Evolutionary conservation across 1,140 invertebrate genomes (phyloP).

Genomic region (Tetragnatha versicolor): DNA sequence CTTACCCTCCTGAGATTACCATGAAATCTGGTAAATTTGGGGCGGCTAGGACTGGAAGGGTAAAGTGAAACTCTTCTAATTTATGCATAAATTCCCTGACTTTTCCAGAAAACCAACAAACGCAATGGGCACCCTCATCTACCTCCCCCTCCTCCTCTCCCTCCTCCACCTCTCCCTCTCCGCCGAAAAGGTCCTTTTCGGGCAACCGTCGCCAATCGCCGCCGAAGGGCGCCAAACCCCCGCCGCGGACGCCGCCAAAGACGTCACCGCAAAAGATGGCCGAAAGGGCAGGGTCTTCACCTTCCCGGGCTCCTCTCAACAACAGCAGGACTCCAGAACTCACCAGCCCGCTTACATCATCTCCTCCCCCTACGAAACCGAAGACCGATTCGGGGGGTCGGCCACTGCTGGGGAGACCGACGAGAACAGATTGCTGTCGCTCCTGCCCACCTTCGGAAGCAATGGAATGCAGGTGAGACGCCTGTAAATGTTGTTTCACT

Average conservation of each 20-base stretch:
- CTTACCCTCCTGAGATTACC: not conserved
- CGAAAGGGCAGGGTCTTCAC: slow-evolving; percentile 34
- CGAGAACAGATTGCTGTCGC: slow-evolving; percentile 43
- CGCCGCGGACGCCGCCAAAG: slow-evolving; percentile 30
- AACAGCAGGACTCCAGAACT: slow-evolving; percentile 37
- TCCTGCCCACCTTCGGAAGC: slow-evolving; percentile 26
- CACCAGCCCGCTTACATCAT: slow-evolving; percentile 42
- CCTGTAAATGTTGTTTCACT: not conserved
- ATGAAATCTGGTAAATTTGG: not conserved
- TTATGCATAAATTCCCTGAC: not conserved
- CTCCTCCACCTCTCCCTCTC: not conserved
- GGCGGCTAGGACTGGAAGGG: not conserved
- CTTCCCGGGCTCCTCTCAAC: slow-evolving; percentile 35
- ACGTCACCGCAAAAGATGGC: slow-evolving; percentile 23
- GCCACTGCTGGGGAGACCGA: not conserved
- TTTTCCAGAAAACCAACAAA: not conserved
- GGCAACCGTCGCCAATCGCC: slow-evolving; percentile 20
- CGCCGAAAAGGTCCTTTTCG: slow-evolving; percentile 37
- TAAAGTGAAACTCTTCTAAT: not conserved
- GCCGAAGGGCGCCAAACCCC: slow-evolving; percentile 30
- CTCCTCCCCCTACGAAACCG: slow-evolving; percentile 31
- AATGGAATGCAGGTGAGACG: slow-evolving; percentile 44
- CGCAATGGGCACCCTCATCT: not conserved
- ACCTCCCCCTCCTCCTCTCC: not conserved
- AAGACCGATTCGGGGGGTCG: slow-evolving; percentile 16